These are phyloP conservation scores for Oncorhynchus nerka DNA, from an alignment of 2,113 vertebrate species.

Conservation along the genomic window DNA sequence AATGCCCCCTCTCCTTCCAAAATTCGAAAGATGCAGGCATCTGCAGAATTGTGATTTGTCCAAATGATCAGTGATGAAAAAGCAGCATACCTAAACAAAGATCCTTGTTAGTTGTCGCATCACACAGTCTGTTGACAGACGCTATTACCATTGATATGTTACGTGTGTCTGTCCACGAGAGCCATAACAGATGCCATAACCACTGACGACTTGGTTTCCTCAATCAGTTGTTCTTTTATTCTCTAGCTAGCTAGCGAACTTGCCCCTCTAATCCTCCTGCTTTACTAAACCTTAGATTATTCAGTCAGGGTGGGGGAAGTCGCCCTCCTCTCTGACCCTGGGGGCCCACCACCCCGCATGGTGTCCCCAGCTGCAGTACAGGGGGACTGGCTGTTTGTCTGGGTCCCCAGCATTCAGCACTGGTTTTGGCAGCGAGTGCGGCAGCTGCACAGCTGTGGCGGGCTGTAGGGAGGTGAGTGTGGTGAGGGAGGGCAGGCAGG, in stretches of 20 bases:
- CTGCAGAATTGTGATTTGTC: no score
- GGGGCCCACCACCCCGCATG: neutral
- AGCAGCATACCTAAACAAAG: no score
- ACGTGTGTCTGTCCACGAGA: neutral
- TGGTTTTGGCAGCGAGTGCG: neutral
- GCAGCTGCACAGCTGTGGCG: constrained; percentile 11
- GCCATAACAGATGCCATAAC: neutral
- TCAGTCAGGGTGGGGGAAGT: neutral
- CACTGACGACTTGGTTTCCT: neutral
- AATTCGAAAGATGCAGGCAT: no score
- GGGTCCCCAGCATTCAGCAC: no score
- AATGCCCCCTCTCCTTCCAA: no score
- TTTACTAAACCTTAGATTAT: neutral
- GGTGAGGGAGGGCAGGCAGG: neutral
- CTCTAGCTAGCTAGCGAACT: neutral
- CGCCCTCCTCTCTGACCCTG: neutral
- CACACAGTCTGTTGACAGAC: neutral
- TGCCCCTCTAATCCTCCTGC: neutral
- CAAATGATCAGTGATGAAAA: no score
- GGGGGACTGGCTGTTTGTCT: neutral
- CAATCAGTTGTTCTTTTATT: no score
- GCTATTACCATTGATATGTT: neutral
- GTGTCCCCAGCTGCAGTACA: neutral
- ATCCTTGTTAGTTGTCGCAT: no score
- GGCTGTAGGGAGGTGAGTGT: neutral